Evolutionary conservation across 2,113 vertebrate genomes (phyloP), one percentile per base, ranked within the genome.

Genomic region (Colius striatus): DNA sequence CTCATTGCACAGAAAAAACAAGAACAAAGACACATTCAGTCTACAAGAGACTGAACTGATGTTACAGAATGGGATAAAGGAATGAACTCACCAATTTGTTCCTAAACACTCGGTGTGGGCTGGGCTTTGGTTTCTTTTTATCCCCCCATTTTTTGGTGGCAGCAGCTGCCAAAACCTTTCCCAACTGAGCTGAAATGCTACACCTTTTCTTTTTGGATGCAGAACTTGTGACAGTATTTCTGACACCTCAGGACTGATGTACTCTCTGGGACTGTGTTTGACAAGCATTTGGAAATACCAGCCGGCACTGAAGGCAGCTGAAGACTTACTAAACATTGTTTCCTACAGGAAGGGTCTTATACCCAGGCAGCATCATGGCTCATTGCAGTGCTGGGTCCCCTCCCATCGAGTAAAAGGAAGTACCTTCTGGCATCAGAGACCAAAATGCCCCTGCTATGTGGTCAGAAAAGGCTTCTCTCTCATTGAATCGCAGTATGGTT

Each of bases 361-460:
- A 11, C 4, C 17, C 0, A 3, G 54, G 21, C 73, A 38, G 84
- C 27, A 29, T 38, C 50, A 16, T 0, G 2, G 57, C 58, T 41
- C 58, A n/a, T 26, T 16, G 41, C 63, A 38, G 51, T 45, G 19
- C 55, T 27, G 34, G 16, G 32, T 75, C 43, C 32, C 54, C 9
- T 41, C 55, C 30, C 26, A 26, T 14, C n/a, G n/a, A n/a, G n/a
- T n/a, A n/a, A n/a, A n/a, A n/a, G 41, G 68, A 34, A 50, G 45
- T 14, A 13, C 30, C 47, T 20, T 29, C 23, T 11, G 48, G 14
- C 50, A 30, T 23, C 10, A 36, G 51, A 60, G 57, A 8, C 18
- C 4, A 43, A 54, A 74, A 57, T 1, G 14, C 45, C 55, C 26
- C 26, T 7, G 3, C 14, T 6, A 4, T 0, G 10, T 2, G n/a